Percentiles rank a stretch among this genome's conserved stretches.
Conservation (phyloP, 2,797 vertebrate species). For the Anniella stebbinsi region DNA sequence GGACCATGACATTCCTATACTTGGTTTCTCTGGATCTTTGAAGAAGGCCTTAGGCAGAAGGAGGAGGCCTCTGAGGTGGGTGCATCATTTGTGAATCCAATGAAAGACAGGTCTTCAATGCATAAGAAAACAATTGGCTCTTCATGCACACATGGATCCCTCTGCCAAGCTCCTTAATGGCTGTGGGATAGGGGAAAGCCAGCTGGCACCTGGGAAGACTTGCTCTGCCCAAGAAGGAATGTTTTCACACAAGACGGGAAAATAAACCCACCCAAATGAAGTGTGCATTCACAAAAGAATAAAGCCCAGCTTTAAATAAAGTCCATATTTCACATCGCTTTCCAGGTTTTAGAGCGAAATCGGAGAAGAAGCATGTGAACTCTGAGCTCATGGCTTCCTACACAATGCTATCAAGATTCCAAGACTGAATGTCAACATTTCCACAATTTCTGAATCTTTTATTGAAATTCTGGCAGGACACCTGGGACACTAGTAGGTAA, state of each 20-base stretch:
- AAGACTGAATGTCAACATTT: not conserved
- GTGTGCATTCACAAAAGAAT: not conserved
- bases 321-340: not conserved
- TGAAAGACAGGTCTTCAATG: not conserved
- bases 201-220: not conserved
- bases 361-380: not conserved
- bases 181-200: not conserved
- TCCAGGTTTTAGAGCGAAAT: not conserved
- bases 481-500: too few relatives aligned
- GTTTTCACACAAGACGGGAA: not conserved
- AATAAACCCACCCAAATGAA: not conserved
- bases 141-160: not conserved
- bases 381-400: not conserved
- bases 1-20: not conserved
- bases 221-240: not conserved
- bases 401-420: too few relatives aligned
- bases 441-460: not conserved
- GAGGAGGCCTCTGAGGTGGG: too few relatives aligned
- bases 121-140: not conserved
- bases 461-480: not conserved
- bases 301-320: not conserved
- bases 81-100: too few relatives aligned
- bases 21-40: not conserved
- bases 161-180: slow-evolving; percentile 3
- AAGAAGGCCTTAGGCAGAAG: not conserved